Evolutionary conservation across 2,113 vertebrate genomes (phyloP).

Genomic region (Neodontobutis hainanensis): DNA sequence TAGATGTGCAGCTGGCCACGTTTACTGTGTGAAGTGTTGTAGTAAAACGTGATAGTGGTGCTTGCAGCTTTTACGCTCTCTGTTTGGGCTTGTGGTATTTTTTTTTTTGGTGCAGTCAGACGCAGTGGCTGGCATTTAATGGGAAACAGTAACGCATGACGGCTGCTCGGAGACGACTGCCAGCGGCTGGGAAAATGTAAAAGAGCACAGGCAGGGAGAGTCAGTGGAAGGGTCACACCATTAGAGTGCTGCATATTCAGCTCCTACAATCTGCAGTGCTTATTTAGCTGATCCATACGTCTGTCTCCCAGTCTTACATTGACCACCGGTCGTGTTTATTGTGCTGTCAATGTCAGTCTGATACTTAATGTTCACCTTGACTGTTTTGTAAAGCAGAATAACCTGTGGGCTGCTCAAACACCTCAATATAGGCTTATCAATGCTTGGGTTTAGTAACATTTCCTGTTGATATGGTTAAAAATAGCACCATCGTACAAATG

Average conservation of each 20-base stretch:
- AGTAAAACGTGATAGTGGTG: constrained; percentile 50
- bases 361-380: constrained; percentile 7
- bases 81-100: constrained; percentile 23
- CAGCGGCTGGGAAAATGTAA: constrained; percentile 37
- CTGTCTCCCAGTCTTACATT: background rate
- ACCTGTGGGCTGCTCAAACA: constrained; percentile 21
- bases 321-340: constrained; percentile 19
- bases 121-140: constrained; percentile 74
- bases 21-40: constrained; percentile 40
- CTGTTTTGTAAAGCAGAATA: constrained; percentile 17
- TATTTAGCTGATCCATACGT: constrained; percentile 5
- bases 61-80: constrained; percentile 24
- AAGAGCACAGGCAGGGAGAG: constrained; percentile 25
- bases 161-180: constrained; percentile 48
- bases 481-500: constrained; percentile 3
- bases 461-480: constrained; percentile 8
- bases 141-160: constrained; percentile 51
- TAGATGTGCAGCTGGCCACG: constrained; percentile 37
- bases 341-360: constrained; percentile 21
- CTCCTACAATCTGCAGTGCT: background rate
- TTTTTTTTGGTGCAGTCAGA: constrained; percentile 75
- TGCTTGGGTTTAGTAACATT: constrained; percentile 7
- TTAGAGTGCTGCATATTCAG: constrained; percentile 2
- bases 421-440: background rate
- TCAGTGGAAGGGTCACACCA: constrained; percentile 19